Percentiles rank a stretch among this genome's conserved stretches.
Evolutionary conservation across 1,140 invertebrate genomes (phyloP).

Genomic region (Magallana angulata): DNA sequence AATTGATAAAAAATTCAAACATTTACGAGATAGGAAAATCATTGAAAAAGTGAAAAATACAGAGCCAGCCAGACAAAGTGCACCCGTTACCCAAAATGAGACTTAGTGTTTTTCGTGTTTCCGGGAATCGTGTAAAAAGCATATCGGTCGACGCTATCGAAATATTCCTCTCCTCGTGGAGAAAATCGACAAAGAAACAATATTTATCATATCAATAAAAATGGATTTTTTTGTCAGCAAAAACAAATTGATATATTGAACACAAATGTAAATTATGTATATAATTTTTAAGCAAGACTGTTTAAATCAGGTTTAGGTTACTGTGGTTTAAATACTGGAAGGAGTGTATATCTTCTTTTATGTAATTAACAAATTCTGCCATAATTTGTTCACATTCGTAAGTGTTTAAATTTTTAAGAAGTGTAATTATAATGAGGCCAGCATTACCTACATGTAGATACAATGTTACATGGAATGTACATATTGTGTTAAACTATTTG

Average conservation of each 20-base stretch:
- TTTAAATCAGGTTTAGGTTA: slow-evolving; percentile 42
- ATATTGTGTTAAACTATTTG: slow-evolving; percentile 37
- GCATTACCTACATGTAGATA: slow-evolving; percentile 31
- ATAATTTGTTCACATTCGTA: neutral
- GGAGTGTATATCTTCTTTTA: slow-evolving; percentile 35
- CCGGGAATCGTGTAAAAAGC: too few species aligned
- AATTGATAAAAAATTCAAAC: neutral
- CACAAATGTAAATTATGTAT: slow-evolving; percentile 35
- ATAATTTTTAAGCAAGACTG: slow-evolving; percentile 4
- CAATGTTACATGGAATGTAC: slow-evolving; percentile 33
- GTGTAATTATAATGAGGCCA: slow-evolving; percentile 29
- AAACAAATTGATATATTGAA: slow-evolving; percentile 19
- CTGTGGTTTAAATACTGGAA: slow-evolving; percentile 42
- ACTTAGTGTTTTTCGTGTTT: too few species aligned
- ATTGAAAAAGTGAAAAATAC: neutral
- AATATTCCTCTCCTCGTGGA: too few species aligned
- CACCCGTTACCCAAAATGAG: neutral
- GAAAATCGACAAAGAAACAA: too few species aligned
- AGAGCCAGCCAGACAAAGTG: neutral
- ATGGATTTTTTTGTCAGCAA: neutral
- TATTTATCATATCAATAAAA: too few species aligned
- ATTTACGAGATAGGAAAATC: neutral
- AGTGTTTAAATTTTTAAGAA: slow-evolving; percentile 37
- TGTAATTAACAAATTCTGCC: neutral
- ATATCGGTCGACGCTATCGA: too few species aligned